These are phyloP conservation scores for Calliopum simillimum DNA, from an alignment of 2,888 invertebrate genomes.

Conservation along the genomic window DNA sequence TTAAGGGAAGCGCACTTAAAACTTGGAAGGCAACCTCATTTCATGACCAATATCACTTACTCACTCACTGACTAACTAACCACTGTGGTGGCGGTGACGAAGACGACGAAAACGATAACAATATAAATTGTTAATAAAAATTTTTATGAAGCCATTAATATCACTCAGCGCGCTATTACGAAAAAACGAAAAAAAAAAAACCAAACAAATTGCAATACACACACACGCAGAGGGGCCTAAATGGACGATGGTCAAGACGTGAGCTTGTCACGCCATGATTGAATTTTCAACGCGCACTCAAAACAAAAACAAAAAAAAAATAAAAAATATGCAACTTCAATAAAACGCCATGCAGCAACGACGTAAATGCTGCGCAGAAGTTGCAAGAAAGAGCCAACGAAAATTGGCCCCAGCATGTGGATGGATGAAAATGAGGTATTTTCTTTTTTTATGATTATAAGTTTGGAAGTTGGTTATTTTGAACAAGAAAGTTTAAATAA, in stretches of 20 bases:
- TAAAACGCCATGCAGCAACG: too few species aligned
- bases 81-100: too few species aligned
- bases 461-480: constrained; percentile 17
- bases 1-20: constrained; percentile 22
- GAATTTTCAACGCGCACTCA: constrained; percentile 46
- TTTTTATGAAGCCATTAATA: constrained; percentile 62
- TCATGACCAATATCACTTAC: not conserved
- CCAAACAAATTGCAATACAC: not conserved
- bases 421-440: constrained; percentile 11
- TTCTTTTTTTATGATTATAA: constrained; percentile 12
- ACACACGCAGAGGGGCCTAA: constrained; percentile 5
- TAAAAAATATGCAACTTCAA: too few species aligned
- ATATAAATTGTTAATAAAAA: constrained; percentile 56
- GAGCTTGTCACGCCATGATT: constrained; percentile 41
- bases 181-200: not conserved
- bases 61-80: not conserved
- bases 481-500: constrained; percentile 18
- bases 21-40: not conserved
- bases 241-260: constrained; percentile 28
- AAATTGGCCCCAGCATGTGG: not conserved
- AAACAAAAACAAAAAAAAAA: not conserved
- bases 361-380: too few species aligned
- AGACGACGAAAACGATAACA: constrained; percentile 23
- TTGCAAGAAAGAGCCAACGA: too few species aligned
- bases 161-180: constrained; percentile 50